Percentiles rank a stretch among this genome's conserved stretches.
phyloP scores from a whole-genome alignment of 2,113 vertebrate species.

The Hypocryptadius cinnamomeus region DNA sequence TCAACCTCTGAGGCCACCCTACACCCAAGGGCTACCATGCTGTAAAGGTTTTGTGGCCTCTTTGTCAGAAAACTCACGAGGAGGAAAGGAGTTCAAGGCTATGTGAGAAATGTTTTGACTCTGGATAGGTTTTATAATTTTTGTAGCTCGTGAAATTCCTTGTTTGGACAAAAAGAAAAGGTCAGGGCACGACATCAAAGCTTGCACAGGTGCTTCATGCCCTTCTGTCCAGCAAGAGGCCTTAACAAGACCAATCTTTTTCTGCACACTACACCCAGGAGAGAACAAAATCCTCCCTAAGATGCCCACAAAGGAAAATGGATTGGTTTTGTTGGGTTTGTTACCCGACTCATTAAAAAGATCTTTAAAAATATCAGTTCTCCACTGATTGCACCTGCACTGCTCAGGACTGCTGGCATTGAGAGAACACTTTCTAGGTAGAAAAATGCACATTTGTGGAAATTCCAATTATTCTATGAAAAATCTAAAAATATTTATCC shows the following conservation, averaged over 20 bases:
- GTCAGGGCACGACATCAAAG: fast-evolving
- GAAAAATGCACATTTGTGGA: not conserved
- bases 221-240: not conserved
- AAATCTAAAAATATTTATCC: not conserved
- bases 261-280: not conserved
- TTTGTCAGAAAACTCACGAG: not conserved
- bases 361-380: not conserved
- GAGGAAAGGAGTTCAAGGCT: not conserved
- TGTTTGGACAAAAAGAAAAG: not conserved
- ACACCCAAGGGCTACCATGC: not conserved
- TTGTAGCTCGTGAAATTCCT: not conserved
- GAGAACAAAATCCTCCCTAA: not conserved
- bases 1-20: not conserved
- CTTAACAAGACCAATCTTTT: not conserved
- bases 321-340: not conserved
- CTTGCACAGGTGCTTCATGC: not conserved
- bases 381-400: not conserved
- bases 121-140: not conserved
- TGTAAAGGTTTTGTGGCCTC: not conserved
- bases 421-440: not conserved
- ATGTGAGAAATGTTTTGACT: not conserved
- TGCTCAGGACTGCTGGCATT: not conserved
- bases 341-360: not conserved
- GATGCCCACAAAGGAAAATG: not conserved
- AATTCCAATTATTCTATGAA: not conserved